Evolutionary conservation across 2,797 vertebrate species (phyloP).

Genomic region (Vespertilio murinus): DNA sequence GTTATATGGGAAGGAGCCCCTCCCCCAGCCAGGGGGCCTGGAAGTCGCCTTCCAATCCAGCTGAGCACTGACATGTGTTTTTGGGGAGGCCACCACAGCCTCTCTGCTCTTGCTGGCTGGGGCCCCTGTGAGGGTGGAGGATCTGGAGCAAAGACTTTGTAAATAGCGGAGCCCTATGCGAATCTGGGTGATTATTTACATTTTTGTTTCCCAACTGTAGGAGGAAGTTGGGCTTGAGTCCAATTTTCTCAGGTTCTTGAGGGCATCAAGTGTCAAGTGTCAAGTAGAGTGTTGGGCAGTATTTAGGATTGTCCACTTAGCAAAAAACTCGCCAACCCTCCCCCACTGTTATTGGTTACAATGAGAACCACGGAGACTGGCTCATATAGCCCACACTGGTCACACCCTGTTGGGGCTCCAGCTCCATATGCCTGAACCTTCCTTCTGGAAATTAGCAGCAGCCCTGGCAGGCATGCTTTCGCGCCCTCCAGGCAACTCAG

Average conservation of each 20-base stretch:
- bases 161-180: not conserved
- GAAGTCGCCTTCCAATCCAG: not conserved
- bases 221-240: not conserved
- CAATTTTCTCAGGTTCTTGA: constrained; percentile 15
- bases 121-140: not conserved
- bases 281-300: not conserved
- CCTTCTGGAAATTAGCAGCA: not conserved
- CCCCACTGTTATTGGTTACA: not conserved
- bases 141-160: not conserved
- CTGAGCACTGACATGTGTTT: not conserved
- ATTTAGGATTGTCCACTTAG: not conserved
- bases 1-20: not conserved
- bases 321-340: not conserved
- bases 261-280: not conserved
- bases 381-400: not conserved
- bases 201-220: not conserved
- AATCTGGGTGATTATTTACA: not conserved
- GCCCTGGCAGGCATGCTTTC: fast-evolving
- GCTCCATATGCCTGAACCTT: not conserved
- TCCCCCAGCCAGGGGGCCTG: not conserved
- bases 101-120: not conserved
- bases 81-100: not conserved
- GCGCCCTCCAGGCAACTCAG: not conserved
- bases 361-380: not conserved
- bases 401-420: not conserved